These are phyloP conservation scores for Microhierax caerulescens DNA, from an alignment of 2,797 vertebrate species.

Conservation along the genomic window DNA sequence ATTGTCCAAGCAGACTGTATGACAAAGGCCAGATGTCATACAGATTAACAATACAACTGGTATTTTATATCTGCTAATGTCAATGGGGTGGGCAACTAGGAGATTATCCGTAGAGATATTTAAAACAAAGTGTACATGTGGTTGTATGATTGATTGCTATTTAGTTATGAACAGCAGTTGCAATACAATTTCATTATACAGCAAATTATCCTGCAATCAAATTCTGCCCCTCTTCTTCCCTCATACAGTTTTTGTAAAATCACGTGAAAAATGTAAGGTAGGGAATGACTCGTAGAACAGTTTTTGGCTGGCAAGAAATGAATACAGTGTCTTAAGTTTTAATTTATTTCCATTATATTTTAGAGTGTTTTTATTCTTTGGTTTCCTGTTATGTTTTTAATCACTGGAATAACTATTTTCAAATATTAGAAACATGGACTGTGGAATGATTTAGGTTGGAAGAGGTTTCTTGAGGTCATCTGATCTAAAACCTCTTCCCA, in stretches of 20 bases:
- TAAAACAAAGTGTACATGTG: not conserved
- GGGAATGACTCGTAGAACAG: not conserved
- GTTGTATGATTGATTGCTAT: slow-evolving; percentile 4
- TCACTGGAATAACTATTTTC: not conserved
- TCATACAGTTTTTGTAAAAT: not conserved
- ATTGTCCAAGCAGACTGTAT: not conserved
- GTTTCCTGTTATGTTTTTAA: not conserved
- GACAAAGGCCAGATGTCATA: not conserved
- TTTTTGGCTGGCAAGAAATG: not conserved
- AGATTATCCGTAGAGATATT: not conserved
- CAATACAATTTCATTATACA: not conserved
- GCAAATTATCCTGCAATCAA: not conserved
- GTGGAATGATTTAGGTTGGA: not conserved
- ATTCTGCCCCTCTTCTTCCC: not conserved
- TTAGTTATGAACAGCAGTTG: slow-evolving; percentile 39
- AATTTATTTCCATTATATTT: not conserved
- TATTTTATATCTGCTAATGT: not conserved
- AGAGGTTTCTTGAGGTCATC: not conserved
- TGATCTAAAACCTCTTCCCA: not conserved
- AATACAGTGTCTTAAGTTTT: not conserved
- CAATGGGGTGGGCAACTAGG: not conserved
- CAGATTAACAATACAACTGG: not conserved
- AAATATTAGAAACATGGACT: not conserved
- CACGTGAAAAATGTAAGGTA: not conserved
- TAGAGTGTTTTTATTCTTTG: not conserved